Base-by-base conservation (phyloP, 2,797 vertebrate genomes). In the Remorina albescens region DNA sequence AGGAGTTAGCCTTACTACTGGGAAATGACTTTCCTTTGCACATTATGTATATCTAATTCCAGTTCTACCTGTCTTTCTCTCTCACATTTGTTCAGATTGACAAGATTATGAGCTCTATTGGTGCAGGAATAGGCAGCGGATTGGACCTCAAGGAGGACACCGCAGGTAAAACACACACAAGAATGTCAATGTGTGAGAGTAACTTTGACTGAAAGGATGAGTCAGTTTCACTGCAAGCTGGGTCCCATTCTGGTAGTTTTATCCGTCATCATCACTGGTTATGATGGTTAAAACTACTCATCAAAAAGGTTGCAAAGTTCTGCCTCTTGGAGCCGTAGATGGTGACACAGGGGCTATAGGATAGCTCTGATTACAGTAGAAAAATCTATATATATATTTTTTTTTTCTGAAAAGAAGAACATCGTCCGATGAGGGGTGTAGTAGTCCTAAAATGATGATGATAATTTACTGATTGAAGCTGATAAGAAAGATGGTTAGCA, bases 31-130 rank as follows among this genome's bases (percentile, higher is more conserved):
- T 72, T 63, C n/a, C 25, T 42, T 73, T 63, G 51, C 66, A 73
- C 64, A 37, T 32, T 3, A 50, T 68, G 34, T 76, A 74, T 54
- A 59, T 67, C 41, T 76, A 54, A 84, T 78, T 68, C 50, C 44
- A 30, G 8, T 47, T 63, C 18, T 61, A 49, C 66, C 42, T 34
- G 18, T 60, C 11, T 61, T 5, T 58, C 53, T 78, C 23, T 65
- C 30, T 50, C 16, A 36, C 4, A 5, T 84, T 83, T 84, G 42
- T 71, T 84, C 85, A 99, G 97, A 99, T 99, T 79, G 97, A 98
- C 95, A 98, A 98, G 94, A 99, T 99, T 82, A 99, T 99, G 97
- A 99, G 94, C 91, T 98, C 96, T 47, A 97, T 99, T 79, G 97
- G 97, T 75, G 97, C 95, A 51, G 97, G 97, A 83, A 99, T 99